Conservation (phyloP, 2,113 vertebrate species). For the Excalfactoria chinensis region DNA sequence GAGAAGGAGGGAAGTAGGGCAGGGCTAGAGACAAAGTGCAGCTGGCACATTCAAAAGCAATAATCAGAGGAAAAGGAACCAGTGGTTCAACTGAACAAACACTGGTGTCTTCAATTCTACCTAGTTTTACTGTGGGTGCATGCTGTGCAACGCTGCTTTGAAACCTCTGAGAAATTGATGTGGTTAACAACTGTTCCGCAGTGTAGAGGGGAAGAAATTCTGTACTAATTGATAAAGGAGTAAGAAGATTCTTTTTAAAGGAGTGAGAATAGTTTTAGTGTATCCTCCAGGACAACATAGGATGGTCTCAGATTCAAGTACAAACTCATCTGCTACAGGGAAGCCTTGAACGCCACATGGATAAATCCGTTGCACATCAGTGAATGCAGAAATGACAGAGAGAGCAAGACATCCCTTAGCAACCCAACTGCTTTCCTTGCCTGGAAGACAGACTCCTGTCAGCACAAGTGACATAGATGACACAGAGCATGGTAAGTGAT, state of each 20-base stretch:
- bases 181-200: background rate
- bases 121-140: background rate
- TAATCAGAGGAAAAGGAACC: slow-evolving; percentile 5
- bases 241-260: background rate
- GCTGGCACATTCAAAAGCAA: background rate
- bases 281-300: background rate
- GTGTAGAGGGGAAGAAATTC: background rate
- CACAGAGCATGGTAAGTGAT: background rate
- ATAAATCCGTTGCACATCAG: slow-evolving; percentile 33
- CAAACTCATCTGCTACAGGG: background rate
- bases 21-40: background rate
- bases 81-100: slow-evolving; percentile 9
- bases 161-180: slow-evolving; percentile 12
- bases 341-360: background rate
- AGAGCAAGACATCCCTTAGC: background rate
- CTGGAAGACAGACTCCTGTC: background rate
- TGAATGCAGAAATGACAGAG: background rate
- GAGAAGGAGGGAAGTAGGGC: background rate
- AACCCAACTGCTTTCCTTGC: background rate
- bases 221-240: background rate
- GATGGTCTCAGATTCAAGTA: background rate
- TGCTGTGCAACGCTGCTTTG: background rate
- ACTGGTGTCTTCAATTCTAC: slow-evolving; percentile 20
- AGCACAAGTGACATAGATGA: slow-evolving; percentile 11
- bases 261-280: background rate